phyloP scores from a whole-genome alignment of 2,797 vertebrate genomes.

The Tokudaia muenninki region DNA sequence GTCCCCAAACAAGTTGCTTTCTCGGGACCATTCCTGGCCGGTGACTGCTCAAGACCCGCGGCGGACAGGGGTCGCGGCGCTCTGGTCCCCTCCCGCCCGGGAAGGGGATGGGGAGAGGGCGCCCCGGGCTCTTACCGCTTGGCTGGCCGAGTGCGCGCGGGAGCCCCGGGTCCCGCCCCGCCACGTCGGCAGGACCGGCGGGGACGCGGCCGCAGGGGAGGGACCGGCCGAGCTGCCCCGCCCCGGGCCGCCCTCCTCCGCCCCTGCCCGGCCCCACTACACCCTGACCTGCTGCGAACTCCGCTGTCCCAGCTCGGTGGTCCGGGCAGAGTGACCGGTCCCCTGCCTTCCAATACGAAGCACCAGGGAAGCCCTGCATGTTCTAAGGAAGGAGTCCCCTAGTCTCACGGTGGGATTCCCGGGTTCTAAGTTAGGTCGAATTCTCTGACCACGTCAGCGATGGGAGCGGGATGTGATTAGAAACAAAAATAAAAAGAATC shows the following conservation, averaged over 20 bases:
- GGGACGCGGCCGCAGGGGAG: slow-evolving; percentile 78
- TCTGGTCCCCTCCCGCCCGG: not conserved
- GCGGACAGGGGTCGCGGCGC: not conserved
- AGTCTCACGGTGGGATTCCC: not conserved
- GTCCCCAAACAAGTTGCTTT: slow-evolving; percentile 7
- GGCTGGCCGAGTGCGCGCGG: slow-evolving; percentile 77
- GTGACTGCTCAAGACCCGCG: not conserved
- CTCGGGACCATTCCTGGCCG: not conserved
- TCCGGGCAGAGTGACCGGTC: accelerated
- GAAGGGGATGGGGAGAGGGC: slow-evolving; percentile 46
- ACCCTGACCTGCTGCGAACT: not conserved
- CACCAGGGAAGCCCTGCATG: not conserved
- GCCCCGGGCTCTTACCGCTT: slow-evolving; percentile 84
- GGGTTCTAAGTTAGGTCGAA: not conserved
- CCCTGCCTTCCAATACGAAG: not conserved
- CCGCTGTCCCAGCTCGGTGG: not conserved
- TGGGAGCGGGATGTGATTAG: not conserved
- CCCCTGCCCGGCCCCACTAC: not conserved
- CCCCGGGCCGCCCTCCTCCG: not conserved
- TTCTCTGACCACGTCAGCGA: too few relatives aligned
- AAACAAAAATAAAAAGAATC: not conserved
- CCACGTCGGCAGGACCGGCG: slow-evolving; percentile 88
- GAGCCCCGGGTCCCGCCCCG: slow-evolving; percentile 85
- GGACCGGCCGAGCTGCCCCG: not conserved
- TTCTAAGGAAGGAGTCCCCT: not conserved